Evolutionary conservation across 1,140 invertebrate genomes (phyloP), one percentile per base, ranked within the genome.

Genomic region (Yoshiicerus persimilis): DNA sequence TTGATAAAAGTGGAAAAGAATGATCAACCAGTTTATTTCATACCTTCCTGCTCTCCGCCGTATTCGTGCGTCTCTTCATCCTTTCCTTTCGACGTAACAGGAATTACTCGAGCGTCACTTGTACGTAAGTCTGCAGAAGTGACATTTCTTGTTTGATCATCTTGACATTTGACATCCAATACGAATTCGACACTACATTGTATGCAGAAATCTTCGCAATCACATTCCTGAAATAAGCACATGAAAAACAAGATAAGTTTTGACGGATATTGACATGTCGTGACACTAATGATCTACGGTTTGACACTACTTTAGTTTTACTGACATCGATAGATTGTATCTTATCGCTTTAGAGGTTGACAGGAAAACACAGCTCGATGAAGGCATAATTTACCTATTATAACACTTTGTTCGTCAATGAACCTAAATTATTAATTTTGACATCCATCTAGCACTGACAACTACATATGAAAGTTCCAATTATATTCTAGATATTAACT

Each of bases 131-230:
- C 98, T 32, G 97, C 97, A 38, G 98, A 98, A n/a, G 98, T 99
- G 2, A 99, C 98, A 93, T 98, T 96, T 66, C 96, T 94, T 0
- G 98, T 99, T 92, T 97, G 95, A 88, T 99, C 98, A 91, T 98
- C 98, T 9, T 94, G 94, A 92, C 98, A 99, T 93, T 98, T 98
- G 0, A 99, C 98, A 93, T 99, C 97, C 66, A 99, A 92, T 0
- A 96, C 98, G 92, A 99, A 99, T 92, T 99, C 98, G 0, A 99
- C 98, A 90, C 98, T 98, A 93, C 99, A 99, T 87, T 99, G 97
- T 27, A 95, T 95, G 93, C 99, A 99, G 92, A 99, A 99, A 93
- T 99, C 98, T 66, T 96, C 95, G 92, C 99, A 99, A 56, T 96
- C 96, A 92, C 99, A 99, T 93, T 99, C 98, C 94, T 97, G 92